A percentile compares a stretch with the other conserved stretches of the same genome.
Evolutionary conservation across 2,113 vertebrate species (phyloP).

Genomic region (rabbit (Oryctolagus cuniculus)): DNA sequence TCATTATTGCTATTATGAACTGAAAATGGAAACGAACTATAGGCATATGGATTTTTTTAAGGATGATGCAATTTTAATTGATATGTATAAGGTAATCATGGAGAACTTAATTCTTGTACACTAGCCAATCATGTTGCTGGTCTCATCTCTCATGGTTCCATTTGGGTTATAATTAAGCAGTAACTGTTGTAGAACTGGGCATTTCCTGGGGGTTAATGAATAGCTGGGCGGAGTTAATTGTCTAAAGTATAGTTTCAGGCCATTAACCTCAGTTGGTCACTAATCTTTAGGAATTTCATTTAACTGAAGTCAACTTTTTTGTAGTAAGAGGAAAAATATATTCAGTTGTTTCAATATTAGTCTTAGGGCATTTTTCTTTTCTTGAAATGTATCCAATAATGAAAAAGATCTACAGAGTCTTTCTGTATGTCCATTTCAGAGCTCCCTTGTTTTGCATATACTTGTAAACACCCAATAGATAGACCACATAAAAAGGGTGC

Average conservation of each 20-base stretch:
- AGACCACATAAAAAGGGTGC: background rate
- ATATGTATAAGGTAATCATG: conserved; percentile 70
- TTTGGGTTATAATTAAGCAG: conserved; percentile 78
- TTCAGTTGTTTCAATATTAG: conserved; percentile 70
- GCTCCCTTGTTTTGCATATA: background rate
- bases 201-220: conserved; percentile 88
- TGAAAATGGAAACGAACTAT: conserved; percentile 78
- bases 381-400: conserved; percentile 50
- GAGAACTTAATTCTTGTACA: conserved; percentile 70
- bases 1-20: conserved; percentile 82
- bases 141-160: conserved; percentile 72
- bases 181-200: conserved; percentile 79
- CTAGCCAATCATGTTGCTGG: conserved; percentile 64
- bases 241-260: conserved; percentile 84
- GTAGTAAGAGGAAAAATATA: conserved; percentile 70
- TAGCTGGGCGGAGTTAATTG: conserved; percentile 88
- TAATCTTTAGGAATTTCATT: conserved; percentile 84
- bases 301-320: conserved; percentile 75
- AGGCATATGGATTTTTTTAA: conserved; percentile 69
- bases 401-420: background rate
- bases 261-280: conserved; percentile 85
- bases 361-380: conserved; percentile 46
- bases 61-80: conserved; percentile 61
- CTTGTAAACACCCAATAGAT: background rate
- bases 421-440: conserved; percentile 7